phyloP scores from a whole-genome alignment of 2,113 vertebrate genomes.

The Cervus canadensis region DNA sequence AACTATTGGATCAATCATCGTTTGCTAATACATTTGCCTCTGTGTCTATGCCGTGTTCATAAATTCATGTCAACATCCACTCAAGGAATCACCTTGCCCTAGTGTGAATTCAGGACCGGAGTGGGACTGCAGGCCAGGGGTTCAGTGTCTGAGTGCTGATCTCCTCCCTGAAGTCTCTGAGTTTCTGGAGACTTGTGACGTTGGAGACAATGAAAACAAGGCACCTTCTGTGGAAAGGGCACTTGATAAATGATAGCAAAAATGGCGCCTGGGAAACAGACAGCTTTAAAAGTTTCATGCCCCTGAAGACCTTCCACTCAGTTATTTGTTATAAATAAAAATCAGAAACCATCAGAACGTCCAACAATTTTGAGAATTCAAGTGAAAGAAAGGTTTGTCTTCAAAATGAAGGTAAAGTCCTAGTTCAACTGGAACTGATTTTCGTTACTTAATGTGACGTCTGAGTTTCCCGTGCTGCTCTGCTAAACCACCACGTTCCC shows the following conservation, averaged over 20 bases:
- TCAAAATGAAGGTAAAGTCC: not conserved
- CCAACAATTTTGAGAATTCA: not conserved
- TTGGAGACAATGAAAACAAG: not conserved
- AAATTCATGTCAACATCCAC: not conserved
- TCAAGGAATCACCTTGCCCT: not conserved
- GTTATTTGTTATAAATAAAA: not conserved
- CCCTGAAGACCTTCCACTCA: too few species aligned
- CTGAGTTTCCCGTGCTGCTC: not conserved
- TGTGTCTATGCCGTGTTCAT: not conserved
- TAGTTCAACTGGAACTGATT: not conserved
- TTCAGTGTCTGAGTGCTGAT: fast-evolving
- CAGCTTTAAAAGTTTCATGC: not conserved
- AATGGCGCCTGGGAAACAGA: not conserved
- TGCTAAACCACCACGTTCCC: not conserved
- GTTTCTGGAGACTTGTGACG: fast-evolving
- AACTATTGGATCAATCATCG: not conserved
- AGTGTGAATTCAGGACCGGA: not conserved
- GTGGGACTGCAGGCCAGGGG: not conserved
- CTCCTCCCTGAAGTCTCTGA: not conserved
- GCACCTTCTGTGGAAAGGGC: not conserved
- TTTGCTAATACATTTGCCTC: not conserved
- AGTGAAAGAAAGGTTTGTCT: not conserved
- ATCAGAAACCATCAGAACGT: not conserved
- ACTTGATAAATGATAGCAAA: not conserved
- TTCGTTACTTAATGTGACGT: not conserved